phyloP scores from a whole-genome alignment of 1,140 invertebrate genomes.

The Achroia grisella region DNA sequence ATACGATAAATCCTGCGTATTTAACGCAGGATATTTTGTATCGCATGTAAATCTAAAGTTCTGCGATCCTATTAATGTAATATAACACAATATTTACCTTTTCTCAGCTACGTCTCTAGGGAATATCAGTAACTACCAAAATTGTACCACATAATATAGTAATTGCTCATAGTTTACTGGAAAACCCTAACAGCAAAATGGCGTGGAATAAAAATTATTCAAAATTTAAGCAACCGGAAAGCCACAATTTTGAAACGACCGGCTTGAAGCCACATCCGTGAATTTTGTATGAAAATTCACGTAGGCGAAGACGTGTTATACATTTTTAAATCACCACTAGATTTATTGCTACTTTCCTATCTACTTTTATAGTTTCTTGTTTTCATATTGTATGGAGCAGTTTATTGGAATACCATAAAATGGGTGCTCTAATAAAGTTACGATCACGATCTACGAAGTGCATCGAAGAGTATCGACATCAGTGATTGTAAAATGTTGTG shows the following conservation, averaged over 20 bases:
- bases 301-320: conserved; percentile 15
- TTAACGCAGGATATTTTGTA: no score
- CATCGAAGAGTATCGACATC: no score
- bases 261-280: conserved; percentile 14
- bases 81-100: no score
- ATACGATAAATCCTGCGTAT: no score
- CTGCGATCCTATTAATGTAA: no score
- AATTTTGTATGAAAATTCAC: conserved; percentile 26
- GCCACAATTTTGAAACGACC: conserved; percentile 12
- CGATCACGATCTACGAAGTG: not conserved
- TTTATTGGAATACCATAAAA: conserved; percentile 9
- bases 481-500: no score
- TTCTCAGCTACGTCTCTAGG: no score
- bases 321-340: conserved; percentile 18
- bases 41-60: no score
- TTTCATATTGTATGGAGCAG: conserved; percentile 9
- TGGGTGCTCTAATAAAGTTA: not conserved
- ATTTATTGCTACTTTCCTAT: conserved; percentile 14
- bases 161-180: not conserved
- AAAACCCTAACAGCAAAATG: not conserved
- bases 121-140: no score
- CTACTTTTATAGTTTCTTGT: conserved; percentile 14
- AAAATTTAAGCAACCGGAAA: conserved; percentile 5
- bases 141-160: not conserved
- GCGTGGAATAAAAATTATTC: conserved; percentile 8